Conservation (phyloP, 2,113 vertebrate species). For the Platysternon megacephalum region DNA sequence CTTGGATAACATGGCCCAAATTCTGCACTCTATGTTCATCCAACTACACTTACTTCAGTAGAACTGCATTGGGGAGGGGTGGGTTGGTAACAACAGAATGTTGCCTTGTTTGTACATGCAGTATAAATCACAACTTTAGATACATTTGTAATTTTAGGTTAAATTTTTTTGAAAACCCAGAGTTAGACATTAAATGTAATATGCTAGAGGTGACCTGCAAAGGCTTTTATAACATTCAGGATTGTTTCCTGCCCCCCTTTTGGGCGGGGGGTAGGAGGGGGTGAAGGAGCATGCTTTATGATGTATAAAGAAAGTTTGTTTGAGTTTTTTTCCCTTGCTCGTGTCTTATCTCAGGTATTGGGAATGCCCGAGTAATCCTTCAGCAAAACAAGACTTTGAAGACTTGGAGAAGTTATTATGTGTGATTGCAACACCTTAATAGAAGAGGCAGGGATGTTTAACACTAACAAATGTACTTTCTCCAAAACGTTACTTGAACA, state of each 20-base stretch:
- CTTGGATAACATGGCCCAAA: rapidly evolving
- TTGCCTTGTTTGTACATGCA: neutral
- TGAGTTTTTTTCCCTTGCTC: neutral
- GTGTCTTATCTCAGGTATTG: neutral
- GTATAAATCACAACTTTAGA: neutral
- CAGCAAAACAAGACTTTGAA: neutral
- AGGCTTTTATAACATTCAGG: neutral
- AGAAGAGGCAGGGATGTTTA: neutral
- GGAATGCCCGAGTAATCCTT: neutral
- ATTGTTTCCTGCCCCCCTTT: too few species aligned
- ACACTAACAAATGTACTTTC: neutral
- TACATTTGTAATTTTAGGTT: neutral
- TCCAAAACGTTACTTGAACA: neutral
- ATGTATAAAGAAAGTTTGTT: neutral
- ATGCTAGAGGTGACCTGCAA: neutral
- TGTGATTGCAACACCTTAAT: rapidly evolving
- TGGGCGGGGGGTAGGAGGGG: neutral
- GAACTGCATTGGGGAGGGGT: neutral
- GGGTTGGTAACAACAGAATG: neutral
- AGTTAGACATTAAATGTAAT: neutral
- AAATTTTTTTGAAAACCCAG: neutral
- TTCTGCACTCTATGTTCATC: neutral
- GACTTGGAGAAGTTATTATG: neutral
- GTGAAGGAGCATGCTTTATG: neutral
- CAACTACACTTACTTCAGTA: neutral